Conservation (phyloP, 2,888 invertebrate genomes). For the Dichetophora obliterata region DNA sequence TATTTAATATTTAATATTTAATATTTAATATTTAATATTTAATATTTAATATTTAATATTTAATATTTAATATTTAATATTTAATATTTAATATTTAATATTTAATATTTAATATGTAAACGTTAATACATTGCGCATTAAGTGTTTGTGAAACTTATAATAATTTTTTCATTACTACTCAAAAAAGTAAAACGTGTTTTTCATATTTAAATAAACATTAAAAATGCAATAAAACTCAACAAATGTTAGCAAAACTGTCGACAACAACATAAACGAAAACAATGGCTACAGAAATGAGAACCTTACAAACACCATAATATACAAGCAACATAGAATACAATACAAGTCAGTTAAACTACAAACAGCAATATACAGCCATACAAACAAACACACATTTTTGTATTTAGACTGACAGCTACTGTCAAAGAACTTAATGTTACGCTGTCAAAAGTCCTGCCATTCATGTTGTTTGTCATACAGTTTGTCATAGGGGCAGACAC, state of each 20-base stretch:
- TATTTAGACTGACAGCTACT: slow-evolving; percentile 3
- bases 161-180: background rate
- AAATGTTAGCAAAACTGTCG: slow-evolving; percentile 47
- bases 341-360: too few species aligned
- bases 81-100: too few species aligned
- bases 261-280: slow-evolving; percentile 12
- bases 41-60: too few species aligned
- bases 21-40: too few species aligned
- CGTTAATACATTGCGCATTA: too few species aligned
- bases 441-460: slow-evolving; percentile 8
- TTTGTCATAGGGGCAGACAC: too few species aligned
- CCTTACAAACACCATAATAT: too few species aligned
- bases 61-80: too few species aligned
- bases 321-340: too few species aligned
- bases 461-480: background rate
- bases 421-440: slow-evolving; percentile 6
- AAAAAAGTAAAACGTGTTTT: slow-evolving; percentile 29
- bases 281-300: background rate
- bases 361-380: background rate
- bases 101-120: too few species aligned
- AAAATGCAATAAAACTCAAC: slow-evolving; percentile 45
- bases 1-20: too few species aligned
- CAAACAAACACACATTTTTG: background rate
- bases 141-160: too few species aligned
- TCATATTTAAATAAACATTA: slow-evolving; percentile 16